phyloP scores from a whole-genome alignment of 2,113 vertebrate genomes.

The Eurypyga helias region DNA sequence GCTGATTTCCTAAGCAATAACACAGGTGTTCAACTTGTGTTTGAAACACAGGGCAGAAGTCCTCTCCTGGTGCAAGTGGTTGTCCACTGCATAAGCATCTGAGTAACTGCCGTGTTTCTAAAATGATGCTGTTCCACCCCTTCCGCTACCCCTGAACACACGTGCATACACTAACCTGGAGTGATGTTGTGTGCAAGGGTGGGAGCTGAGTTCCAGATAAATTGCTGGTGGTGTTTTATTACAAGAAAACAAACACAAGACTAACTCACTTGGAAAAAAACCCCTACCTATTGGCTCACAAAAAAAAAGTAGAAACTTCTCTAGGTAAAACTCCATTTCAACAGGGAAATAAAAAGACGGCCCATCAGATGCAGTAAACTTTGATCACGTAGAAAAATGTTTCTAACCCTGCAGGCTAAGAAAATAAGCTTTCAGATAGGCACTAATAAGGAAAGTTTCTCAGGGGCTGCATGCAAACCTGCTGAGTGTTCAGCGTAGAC shows the following conservation, averaged over 20 bases:
- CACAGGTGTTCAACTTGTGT: background rate
- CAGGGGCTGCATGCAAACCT: background rate
- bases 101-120: constrained; percentile 1
- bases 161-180: background rate
- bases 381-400: background rate
- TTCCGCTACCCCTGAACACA: background rate
- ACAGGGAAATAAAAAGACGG: background rate
- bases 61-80: background rate
- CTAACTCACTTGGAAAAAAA: background rate
- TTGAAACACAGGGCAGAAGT: background rate
- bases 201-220: background rate
- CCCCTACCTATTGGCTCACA: background rate
- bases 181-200: background rate
- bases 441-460: background rate
- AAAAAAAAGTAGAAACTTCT: background rate
- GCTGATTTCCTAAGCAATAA: background rate
- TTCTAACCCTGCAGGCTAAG: background rate
- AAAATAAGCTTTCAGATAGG: background rate
- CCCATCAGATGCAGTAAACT: background rate
- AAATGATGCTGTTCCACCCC: background rate
- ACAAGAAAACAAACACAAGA: background rate
- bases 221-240: background rate
- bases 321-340: background rate
- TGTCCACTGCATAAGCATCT: background rate
- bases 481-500: background rate